Evolutionary conservation across 2,888 invertebrate species (phyloP), one percentile per base, ranked within the genome.

Genomic region (Lycia hirtaria): DNA sequence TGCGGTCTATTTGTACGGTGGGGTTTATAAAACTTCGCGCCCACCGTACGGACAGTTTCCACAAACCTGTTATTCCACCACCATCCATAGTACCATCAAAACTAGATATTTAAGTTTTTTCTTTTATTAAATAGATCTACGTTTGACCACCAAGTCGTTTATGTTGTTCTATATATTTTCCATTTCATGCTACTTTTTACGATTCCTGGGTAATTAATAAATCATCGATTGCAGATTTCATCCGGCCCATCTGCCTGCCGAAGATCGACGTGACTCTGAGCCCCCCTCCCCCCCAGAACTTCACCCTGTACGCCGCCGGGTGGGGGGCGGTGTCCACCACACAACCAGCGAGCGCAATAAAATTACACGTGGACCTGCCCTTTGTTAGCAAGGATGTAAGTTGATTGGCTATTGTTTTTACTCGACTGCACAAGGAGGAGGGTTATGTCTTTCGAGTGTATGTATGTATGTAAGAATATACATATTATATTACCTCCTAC

Each of bases 291-390:
- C 64, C 74, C 0, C 4, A 6, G 0, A 60, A 68, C 4, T 60
- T 73, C 19, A 70, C 53, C 1, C 35, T 86, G 19, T 72, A 47
- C 51, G 76, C 91, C 1, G 88, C 93, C 5, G 93, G 93, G 0
- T 93, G 93, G 93, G 93, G 93, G 4, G 87, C 83, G 40, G 84
- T 89, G 12, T 87, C 88, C 56, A 70, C 72, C 17, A 73, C 81
- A 62, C 61, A 56, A 2, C 44, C 57, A 0, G 61, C 52, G 12
- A 84, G 80, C 61, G 58, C 71, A n/a, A 44, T 75, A n/a, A 86
- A 84, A 54, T 69, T 77, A n/a, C 72, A 78, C 22, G 73, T 80
- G 0, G 65, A 65, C 26, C 32, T 85, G 28, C 78, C 81, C 2
- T 75, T 64, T 17, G 64, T 71, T 1, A 35, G 58, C 7, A 17